Conservation (phyloP, 92 coral and sea anemone species). For the Pocillopora meandrina region DNA sequence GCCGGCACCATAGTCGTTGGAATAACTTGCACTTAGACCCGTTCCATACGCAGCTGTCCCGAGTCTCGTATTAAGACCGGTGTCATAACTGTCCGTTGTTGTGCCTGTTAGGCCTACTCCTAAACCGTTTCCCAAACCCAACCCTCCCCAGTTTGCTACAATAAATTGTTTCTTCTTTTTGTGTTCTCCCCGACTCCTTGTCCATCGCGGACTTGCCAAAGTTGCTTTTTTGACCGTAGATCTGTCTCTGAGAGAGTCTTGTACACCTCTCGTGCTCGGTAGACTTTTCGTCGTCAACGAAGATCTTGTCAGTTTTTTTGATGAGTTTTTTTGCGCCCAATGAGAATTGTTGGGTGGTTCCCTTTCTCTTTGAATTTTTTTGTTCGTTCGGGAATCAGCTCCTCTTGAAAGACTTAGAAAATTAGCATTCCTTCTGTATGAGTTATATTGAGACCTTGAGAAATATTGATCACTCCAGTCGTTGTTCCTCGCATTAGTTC, state of each 20-base stretch:
- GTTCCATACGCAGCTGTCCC: constrained; percentile 1
- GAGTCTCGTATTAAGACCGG: constrained; percentile 22
- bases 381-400: background rate
- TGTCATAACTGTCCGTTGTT: constrained; percentile 24
- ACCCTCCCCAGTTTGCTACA: constrained; percentile 66
- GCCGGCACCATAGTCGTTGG: constrained; percentile 27
- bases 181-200: constrained; percentile 30
- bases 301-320: background rate
- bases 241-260: background rate
- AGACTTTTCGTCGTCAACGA: background rate
- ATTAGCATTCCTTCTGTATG: background rate
- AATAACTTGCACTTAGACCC: background rate
- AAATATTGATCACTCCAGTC: background rate
- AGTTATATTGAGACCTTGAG: background rate
- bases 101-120: constrained; percentile 28
- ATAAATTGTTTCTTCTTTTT: constrained; percentile 83
- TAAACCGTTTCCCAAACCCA: constrained; percentile 45
- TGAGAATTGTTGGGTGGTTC: background rate
- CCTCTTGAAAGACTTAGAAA: background rate
- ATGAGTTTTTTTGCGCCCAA: background rate
- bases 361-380: background rate
- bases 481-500: background rate
- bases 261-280: background rate
- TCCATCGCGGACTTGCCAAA: constrained; percentile 30
- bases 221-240: constrained; percentile 30